Evolutionary conservation across 2,888 invertebrate genomes (phyloP).

Genomic region (Holacanthella duospinosa): DNA sequence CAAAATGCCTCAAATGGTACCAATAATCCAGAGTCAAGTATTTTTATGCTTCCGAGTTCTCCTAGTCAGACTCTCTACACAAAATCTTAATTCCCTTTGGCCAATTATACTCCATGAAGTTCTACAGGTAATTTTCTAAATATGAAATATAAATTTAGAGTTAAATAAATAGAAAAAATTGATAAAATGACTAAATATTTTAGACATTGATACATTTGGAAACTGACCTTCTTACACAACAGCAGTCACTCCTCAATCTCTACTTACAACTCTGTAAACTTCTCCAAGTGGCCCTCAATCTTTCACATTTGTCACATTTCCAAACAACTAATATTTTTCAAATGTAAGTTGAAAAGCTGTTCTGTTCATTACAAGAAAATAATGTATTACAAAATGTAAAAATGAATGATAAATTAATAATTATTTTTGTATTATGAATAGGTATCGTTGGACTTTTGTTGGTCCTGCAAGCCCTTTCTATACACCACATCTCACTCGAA

Average conservation of each 20-base stretch:
- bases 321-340: not conserved
- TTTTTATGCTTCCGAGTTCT: slow-evolving; percentile 80
- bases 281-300: not conserved
- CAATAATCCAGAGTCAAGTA: slow-evolving; percentile 69
- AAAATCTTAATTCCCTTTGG: slow-evolving; percentile 78
- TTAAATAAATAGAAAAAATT: not conserved
- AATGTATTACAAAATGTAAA: not conserved
- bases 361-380: not conserved
- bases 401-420: not conserved
- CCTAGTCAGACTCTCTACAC: slow-evolving; percentile 68
- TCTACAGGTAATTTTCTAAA: slow-evolving; percentile 32
- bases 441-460: slow-evolving; percentile 8
- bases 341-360: slow-evolving; percentile 6
- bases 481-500: slow-evolving; percentile 6
- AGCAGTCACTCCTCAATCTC: not conserved
- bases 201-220: slow-evolving; percentile 8
- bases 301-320: not conserved
- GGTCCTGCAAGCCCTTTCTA: not conserved
- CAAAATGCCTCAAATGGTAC: slow-evolving; percentile 56
- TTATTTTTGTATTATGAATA: not conserved
- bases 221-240: slow-evolving; percentile 1
- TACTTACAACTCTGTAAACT: slow-evolving; percentile 7
- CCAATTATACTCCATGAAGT: slow-evolving; percentile 83
- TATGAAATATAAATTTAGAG: not conserved
- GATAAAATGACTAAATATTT: not conserved